Conservation (phyloP, 2,113 vertebrate genomes). For the Oxyura jamaicensis region DNA sequence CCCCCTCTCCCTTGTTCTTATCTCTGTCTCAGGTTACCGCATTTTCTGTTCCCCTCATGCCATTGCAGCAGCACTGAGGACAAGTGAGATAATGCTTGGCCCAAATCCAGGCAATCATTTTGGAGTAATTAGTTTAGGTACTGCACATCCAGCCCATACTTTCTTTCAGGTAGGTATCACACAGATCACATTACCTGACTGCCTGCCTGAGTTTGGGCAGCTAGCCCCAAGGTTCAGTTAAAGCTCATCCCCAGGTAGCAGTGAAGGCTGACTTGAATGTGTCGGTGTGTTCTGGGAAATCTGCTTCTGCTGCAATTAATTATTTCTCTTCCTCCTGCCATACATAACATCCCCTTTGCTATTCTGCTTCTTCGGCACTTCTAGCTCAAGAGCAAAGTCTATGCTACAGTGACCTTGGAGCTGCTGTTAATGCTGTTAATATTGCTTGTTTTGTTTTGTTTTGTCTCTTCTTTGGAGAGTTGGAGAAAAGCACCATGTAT, state of each 20-base stretch:
- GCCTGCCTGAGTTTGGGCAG: constrained; percentile 53
- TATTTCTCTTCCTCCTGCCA: constrained; percentile 19
- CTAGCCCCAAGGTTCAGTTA: constrained; percentile 34
- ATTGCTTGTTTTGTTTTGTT: too few species aligned
- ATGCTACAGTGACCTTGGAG: constrained; percentile 15
- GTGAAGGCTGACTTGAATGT: constrained; percentile 23
- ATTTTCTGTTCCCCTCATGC: constrained; percentile 72
- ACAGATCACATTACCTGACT: constrained; percentile 68
- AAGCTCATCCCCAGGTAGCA: constrained; percentile 15
- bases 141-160: constrained; percentile 66
- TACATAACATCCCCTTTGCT: background rate
- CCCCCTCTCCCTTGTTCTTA: constrained; percentile 41
- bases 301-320: constrained; percentile 27
- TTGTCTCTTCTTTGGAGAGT: background rate
- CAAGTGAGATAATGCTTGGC: constrained; percentile 78
- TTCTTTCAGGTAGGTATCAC: constrained; percentile 62
- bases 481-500: background rate
- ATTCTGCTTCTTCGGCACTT: background rate
- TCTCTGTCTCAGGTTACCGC: constrained; percentile 61
- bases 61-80: constrained; percentile 58
- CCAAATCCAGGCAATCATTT: constrained; percentile 75
- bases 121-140: constrained; percentile 74
- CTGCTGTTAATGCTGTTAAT: constrained; percentile 13
- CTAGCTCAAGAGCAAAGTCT: constrained; percentile 1
- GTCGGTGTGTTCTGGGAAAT: constrained; percentile 48